phyloP scores from a whole-genome alignment of 37 sponge, comb jelly and placozoan genomes.

The Tethya wilhelma region DNA sequence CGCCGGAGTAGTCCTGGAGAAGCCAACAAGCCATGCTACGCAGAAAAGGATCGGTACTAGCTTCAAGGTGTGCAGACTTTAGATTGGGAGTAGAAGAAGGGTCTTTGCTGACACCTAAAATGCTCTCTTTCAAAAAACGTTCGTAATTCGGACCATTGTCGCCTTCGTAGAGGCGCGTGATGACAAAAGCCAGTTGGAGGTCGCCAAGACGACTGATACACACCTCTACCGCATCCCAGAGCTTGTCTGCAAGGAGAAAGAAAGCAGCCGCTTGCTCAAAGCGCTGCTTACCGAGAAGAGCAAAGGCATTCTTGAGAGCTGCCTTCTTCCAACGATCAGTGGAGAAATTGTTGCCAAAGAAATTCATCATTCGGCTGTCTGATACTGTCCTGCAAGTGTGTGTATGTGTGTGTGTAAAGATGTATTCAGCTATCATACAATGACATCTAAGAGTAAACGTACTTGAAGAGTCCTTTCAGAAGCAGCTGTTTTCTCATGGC shows the following conservation, averaged over 20 bases:
- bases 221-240: conserved; percentile 97
- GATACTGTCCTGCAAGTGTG: conserved; percentile 68
- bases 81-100: background rate
- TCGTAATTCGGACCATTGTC: conserved; percentile 63
- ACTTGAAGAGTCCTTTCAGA: conserved; percentile 87
- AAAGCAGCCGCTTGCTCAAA: conserved; percentile 97
- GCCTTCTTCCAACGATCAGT: conserved; percentile 92
- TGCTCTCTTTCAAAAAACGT: conserved; percentile 58
- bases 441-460: background rate
- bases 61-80: background rate
- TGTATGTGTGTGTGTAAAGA: no score
- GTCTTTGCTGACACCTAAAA: conserved; percentile 44
- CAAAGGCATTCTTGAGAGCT: conserved; percentile 97
- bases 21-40: conserved; percentile 93
- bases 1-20: conserved; percentile 76
- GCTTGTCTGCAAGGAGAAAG: conserved; percentile 86
- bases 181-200: conserved; percentile 91
- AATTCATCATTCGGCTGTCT: conserved; percentile 83
- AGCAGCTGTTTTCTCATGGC: conserved; percentile 96
- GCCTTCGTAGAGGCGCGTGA: conserved; percentile 85
- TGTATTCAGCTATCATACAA: no score
- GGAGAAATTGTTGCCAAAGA: conserved; percentile 87
- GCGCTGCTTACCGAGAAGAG: conserved; percentile 90
- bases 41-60: conserved; percentile 74
- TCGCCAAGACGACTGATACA: conserved; percentile 79